phyloP scores from a whole-genome alignment of 1,140 invertebrate species.

The Listronotus bonariensis region DNA sequence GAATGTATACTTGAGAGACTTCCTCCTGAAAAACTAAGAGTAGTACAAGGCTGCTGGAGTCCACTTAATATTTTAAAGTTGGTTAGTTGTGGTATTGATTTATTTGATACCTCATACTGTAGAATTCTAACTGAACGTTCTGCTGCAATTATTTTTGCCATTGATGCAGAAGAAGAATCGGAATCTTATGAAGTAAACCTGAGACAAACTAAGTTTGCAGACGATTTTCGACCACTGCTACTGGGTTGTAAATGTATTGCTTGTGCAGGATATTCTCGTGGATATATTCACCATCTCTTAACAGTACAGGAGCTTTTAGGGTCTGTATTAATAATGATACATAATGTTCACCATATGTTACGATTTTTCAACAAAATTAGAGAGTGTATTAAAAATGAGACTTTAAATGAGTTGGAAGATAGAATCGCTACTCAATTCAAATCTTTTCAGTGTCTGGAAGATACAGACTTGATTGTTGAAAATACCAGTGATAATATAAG shows the following conservation, averaged over 20 bases:
- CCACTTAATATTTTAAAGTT: slow-evolving; percentile 68
- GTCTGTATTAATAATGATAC: slow-evolving; percentile 73
- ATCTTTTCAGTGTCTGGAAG: slow-evolving; percentile 10
- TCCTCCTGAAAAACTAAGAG: slow-evolving; percentile 66
- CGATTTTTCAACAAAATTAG: slow-evolving; percentile 68
- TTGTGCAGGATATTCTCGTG: slow-evolving; percentile 79
- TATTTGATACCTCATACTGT: slow-evolving; percentile 77
- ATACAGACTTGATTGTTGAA: slow-evolving; percentile 5
- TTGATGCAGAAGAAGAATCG: slow-evolving; percentile 46
- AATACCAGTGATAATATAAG: neutral
- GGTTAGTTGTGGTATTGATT: slow-evolving; percentile 73
- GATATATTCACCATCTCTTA: slow-evolving; percentile 83
- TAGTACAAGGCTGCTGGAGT: slow-evolving; percentile 71
- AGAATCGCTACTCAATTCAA: slow-evolving; percentile 12
- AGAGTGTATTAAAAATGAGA: slow-evolving; percentile 55
- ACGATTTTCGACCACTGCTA: slow-evolving; percentile 75
- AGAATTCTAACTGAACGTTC: slow-evolving; percentile 63
- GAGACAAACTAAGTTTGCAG: slow-evolving; percentile 64
- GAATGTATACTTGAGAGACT: slow-evolving; percentile 66
- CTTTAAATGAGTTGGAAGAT: slow-evolving; percentile 17
- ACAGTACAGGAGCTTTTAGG: slow-evolving; percentile 77
- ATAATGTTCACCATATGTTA: slow-evolving; percentile 73
- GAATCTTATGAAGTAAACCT: slow-evolving; percentile 54
- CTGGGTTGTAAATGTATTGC: slow-evolving; percentile 72
- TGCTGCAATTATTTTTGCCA: slow-evolving; percentile 64